Conservation (phyloP, 1,140 invertebrate species). For the Caerostris extrusa region DNA sequence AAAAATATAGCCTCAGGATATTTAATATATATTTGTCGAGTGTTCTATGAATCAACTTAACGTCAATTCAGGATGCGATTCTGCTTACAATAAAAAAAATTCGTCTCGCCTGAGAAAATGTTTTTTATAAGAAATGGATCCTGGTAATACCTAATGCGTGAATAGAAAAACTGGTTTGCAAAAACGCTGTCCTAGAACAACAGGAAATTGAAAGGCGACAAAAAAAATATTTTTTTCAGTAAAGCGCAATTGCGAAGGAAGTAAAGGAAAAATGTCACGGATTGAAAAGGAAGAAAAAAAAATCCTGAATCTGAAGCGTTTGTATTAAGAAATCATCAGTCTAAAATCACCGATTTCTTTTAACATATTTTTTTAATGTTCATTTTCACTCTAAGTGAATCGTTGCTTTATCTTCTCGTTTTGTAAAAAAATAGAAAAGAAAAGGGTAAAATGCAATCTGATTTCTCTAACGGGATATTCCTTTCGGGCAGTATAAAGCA, state of each 20-base stretch:
- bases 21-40: constrained; percentile 44
- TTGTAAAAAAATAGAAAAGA: not conserved
- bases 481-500: not conserved
- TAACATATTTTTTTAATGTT: constrained; percentile 13
- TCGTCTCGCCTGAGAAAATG: not conserved
- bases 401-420: not conserved
- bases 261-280: constrained; percentile 14
- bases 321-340: constrained; percentile 45
- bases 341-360: constrained; percentile 36
- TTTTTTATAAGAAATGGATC: not conserved
- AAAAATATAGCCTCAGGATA: constrained; percentile 48
- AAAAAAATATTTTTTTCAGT: not conserved
- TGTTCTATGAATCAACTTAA: constrained; percentile 36
- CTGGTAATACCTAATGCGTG: not conserved
- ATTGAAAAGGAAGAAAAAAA: not conserved
- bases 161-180: not conserved
- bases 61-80: constrained; percentile 8
- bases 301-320: not conserved
- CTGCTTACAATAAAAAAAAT: not conserved
- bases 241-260: not conserved
- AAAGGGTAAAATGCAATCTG: not conserved
- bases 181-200: constrained; percentile 40
- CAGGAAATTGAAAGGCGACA: constrained; percentile 57
- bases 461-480: not conserved
- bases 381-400: constrained; percentile 6